Evolutionary conservation across 2,797 vertebrate genomes (phyloP), one percentile per base, ranked within the genome.

Genomic region (Poecilia picta): DNA sequence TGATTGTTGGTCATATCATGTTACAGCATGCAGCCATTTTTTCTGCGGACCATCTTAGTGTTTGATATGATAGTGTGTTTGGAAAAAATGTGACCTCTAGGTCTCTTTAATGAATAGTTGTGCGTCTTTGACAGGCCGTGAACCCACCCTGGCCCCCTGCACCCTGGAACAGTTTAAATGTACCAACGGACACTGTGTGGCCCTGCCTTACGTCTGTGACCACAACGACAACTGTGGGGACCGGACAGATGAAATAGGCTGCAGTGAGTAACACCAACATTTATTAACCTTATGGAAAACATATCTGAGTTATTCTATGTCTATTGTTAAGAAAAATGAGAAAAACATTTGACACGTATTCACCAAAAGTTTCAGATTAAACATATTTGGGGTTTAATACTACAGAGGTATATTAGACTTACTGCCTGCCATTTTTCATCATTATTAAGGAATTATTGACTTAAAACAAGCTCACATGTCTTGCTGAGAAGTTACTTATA

Each of bases 141-240:
- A 95, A 81, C 95, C 97, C 31, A 98, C 97, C 1, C 94, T 93
- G 77, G 90, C 94, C 55, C 97, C 98, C 75, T 99, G 98, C 90
- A 97, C 93, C 10, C 91, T 95, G 77, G 94, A 97, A 5, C 95
- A 99, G 94, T 98, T 97, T 84, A 98, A 99, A 89, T 99, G 98
- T 90, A 94, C 92, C 85, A 97, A 97, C 59, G 96, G 96, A 74
- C 93, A 94, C 47, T 99, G 98, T 33, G 94, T 98, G 88, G 85
- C 96, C 2, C 81, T 97, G 47, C 94, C 91, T 20, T 96, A 96
- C 6, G 96, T 97, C 0, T 99, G 98, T 77, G 97, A 98, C 89
- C 95, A 98, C 92, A 95, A 97, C 0, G 94, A 98, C 84, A 97
- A 99, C 87, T 98, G 98, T 84, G 97, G 96, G 41, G 97, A 98